A percentile compares a stretch with the other conserved stretches of the same genome.
Conservation (phyloP, 2,113 vertebrate species). For the Pampusana beccarii region DNA sequence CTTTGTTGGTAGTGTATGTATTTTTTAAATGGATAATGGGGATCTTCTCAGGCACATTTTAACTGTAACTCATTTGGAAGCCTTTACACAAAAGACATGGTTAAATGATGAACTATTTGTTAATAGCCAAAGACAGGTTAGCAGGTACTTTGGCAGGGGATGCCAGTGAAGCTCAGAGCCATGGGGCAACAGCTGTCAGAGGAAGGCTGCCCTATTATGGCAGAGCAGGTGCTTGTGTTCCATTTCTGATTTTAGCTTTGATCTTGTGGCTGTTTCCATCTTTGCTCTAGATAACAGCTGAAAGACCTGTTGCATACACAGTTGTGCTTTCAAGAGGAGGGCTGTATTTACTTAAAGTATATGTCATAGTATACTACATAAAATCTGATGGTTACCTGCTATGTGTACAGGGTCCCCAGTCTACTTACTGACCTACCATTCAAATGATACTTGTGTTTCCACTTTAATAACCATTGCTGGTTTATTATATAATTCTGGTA, state of each 20-base stretch:
- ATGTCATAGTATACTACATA: neutral
- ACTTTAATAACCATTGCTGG: neutral
- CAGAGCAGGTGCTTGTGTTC: neutral
- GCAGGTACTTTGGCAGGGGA: neutral
- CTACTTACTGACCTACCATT: neutral
- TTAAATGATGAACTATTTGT: neutral
- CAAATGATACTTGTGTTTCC: neutral
- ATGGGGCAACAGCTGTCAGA: neutral
- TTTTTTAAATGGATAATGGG: neutral
- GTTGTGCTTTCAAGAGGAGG: neutral
- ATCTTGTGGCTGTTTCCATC: neutral
- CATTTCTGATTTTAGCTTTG: neutral
- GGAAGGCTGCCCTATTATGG: neutral
- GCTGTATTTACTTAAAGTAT: neutral
- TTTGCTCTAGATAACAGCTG: neutral
- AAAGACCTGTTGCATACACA: neutral
- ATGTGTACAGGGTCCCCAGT: neutral
- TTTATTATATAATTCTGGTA: neutral
- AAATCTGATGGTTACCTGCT: neutral
- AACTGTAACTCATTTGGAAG: neutral
- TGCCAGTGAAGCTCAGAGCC: neutral
- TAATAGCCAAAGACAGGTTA: neutral
- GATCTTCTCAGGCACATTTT: neutral
- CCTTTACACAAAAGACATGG: accelerated
- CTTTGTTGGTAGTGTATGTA: neutral